Conservation (phyloP, 2,113 vertebrate species). For the Phalacrocorax pelagicus region DNA sequence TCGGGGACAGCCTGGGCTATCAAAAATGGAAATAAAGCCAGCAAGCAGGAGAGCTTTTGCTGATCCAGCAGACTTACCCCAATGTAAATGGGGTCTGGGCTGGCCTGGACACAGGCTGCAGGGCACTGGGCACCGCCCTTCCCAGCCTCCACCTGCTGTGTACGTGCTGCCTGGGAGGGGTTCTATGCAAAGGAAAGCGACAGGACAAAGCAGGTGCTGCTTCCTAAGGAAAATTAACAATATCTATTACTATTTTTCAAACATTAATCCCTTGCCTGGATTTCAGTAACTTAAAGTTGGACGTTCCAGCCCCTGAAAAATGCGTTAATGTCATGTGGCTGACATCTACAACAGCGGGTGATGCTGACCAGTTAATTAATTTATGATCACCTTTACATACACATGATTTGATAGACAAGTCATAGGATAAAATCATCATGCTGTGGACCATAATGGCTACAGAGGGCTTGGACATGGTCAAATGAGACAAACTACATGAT, state of each 20-base stretch:
- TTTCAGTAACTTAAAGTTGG: background rate
- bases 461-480: background rate
- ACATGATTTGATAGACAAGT: rapidly evolving
- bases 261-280: background rate
- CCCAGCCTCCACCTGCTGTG: background rate
- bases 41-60: background rate
- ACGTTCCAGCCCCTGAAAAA: background rate
- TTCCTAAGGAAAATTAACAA: background rate
- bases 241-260: background rate
- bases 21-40: background rate
- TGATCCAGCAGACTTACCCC: rapidly evolving
- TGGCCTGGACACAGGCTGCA: background rate
- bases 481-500: background rate
- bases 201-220: background rate
- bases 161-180: background rate
- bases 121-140: background rate
- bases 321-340: rapidly evolving
- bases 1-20: background rate
- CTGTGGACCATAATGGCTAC: background rate
- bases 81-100: rapidly evolving
- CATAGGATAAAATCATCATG: background rate
- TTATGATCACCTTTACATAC: background rate
- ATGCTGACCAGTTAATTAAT: background rate
- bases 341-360: background rate
- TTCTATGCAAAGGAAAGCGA: background rate